Evolutionary conservation across 2,888 invertebrate genomes (phyloP).

Genomic region (Euplexia lucipara): DNA sequence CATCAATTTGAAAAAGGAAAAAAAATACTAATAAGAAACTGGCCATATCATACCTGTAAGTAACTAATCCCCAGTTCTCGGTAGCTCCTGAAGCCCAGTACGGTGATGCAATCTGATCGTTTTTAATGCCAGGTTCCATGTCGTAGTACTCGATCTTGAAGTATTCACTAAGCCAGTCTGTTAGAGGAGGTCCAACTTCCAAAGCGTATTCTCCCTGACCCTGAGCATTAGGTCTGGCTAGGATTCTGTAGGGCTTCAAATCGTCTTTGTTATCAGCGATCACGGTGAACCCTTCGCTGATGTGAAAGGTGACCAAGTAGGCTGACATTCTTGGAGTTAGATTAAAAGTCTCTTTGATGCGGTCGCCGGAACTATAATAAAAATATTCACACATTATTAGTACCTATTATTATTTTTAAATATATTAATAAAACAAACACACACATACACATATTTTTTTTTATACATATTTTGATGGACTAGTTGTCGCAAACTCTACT

Average conservation of each 20-base stretch:
- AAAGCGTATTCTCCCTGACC: conserved; percentile 86
- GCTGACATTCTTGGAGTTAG: conserved; percentile 95
- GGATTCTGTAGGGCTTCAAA: conserved; percentile 79
- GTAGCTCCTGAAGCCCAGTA: conserved; percentile 89
- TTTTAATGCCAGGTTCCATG: conserved; percentile 82
- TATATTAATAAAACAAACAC: too few relatives aligned
- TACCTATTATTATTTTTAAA: too few relatives aligned
- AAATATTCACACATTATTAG: not conserved
- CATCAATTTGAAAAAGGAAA: too few relatives aligned
- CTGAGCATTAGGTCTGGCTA: conserved; percentile 81
- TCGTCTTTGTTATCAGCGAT: conserved; percentile 80
- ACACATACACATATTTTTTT: too few relatives aligned
- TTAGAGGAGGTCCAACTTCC: conserved; percentile 83
- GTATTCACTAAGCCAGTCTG: conserved; percentile 82
- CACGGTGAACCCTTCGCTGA: conserved; percentile 83
- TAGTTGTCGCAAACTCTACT: too few relatives aligned
- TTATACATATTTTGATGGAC: too few relatives aligned
- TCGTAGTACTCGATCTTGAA: conserved; percentile 82
- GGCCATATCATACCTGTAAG: conserved; percentile 88
- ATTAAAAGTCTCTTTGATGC: conserved; percentile 84
- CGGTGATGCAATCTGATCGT: conserved; percentile 86
- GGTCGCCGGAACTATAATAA: conserved; percentile 75
- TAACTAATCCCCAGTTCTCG: conserved; percentile 88
- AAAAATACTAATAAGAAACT: too few relatives aligned
- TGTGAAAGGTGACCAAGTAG: conserved; percentile 95